Evolutionary conservation across 2,113 vertebrate species (phyloP), one percentile per base, ranked within the genome.

Genomic region (Halichoeres trimaculatus): DNA sequence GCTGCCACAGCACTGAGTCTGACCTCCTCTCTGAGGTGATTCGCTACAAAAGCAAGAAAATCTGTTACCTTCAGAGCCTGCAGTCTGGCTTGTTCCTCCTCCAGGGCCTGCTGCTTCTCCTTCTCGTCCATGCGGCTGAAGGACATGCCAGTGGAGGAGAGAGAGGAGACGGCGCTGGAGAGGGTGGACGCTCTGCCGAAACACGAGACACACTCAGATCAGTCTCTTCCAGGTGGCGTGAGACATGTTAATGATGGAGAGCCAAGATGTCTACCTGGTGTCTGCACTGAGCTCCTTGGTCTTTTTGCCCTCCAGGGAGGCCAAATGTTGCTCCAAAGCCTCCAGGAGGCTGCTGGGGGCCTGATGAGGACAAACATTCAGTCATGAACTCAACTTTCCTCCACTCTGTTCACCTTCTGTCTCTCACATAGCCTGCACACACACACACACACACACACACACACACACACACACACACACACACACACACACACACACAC

Each of bases 291-390:
- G 61, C 53, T 97, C 95, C 87, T 97, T 97, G 70, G 95, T 96
- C 88, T 96, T 97, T 90, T 95, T 97, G 64, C 96, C 95, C 92
- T 99, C 97, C 87, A 99, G 93, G 68, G 97, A 99, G 84, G 94
- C 96, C 91, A 99, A 91, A 89, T 99, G 97, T 75, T 98, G 96
- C 90, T 97, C 96, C 59, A 99, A 84, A 67, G 96, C 95, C 93
- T 98, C 96, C 90, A 97, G 93, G 85, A 99, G 96, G 92, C 96
- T 96, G 92, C 94, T 95, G 76, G 96, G 96, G 78, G 96, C 96
- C 97, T 98, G 86, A 64, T 48, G 67, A 30, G 2, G 3, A 52
- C 12, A 50, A 8, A 58, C 11, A 76, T 20, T 43, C 17, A 75
- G 30, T 12, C 19, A 70, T 30, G 6, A 8, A 16, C 11, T 68